Evolutionary conservation across 1,140 invertebrate species (phyloP).

Genomic region (Ceratosolen fusciceps): DNA sequence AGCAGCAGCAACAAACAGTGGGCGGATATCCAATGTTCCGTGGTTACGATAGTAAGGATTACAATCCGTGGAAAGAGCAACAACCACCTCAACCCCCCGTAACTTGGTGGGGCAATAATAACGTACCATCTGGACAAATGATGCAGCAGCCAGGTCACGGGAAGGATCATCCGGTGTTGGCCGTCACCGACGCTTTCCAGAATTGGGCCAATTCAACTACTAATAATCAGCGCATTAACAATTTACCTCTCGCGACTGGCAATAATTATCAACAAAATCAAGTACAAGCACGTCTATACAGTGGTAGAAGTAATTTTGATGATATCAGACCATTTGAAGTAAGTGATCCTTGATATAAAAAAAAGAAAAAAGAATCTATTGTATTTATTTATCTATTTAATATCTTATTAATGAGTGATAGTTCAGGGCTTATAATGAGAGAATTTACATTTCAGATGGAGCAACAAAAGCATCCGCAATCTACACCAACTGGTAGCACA

Average conservation of each 20-base stretch:
- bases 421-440: too few relatives aligned
- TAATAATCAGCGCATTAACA: conserved; percentile 50
- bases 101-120: conserved; percentile 58
- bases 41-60: conserved; percentile 59
- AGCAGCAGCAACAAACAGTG: conserved; percentile 46
- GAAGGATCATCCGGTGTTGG: conserved; percentile 52
- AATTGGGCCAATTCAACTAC: conserved; percentile 58
- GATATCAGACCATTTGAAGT: conserved; percentile 58
- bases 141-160: conserved; percentile 44
- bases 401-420: too few relatives aligned
- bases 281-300: conserved; percentile 51
- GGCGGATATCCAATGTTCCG: conserved; percentile 57
- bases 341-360: too few relatives aligned
- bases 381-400: too few relatives aligned
- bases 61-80: conserved; percentile 62
- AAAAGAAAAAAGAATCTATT: too few relatives aligned
- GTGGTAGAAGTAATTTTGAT: conserved; percentile 55
- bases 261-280: conserved; percentile 58
- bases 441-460: conserved; percentile 53
- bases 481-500: conserved; percentile 69
- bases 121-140: conserved; percentile 31
- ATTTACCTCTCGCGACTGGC: conserved; percentile 52
- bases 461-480: conserved; percentile 56
- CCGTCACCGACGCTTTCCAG: conserved; percentile 53
- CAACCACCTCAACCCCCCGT: conserved; percentile 59